These are phyloP conservation scores for Tipula unca DNA, from an alignment of 2,888 invertebrate species.

Conservation along the genomic window DNA sequence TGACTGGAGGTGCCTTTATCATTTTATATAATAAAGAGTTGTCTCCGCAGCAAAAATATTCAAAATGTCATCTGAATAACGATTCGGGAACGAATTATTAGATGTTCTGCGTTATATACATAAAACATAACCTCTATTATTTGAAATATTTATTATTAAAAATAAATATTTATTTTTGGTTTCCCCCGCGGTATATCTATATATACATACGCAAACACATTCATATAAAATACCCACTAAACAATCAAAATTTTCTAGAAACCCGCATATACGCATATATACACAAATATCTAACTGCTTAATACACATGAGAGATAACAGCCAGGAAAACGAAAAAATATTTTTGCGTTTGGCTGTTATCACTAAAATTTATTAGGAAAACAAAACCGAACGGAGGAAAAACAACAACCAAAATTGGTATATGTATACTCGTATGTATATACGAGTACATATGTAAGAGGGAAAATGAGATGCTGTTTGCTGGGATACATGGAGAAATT, in stretches of 20 bases:
- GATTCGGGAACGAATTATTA: too few species aligned
- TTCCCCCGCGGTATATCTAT: not conserved
- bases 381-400: not conserved
- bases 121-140: too few species aligned
- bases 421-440: too few species aligned
- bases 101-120: too few species aligned
- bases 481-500: not conserved
- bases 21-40: too few species aligned
- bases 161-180: not conserved
- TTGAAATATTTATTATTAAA: slow-evolving; percentile 9
- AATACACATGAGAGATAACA: not conserved
- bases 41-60: too few species aligned
- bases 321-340: not conserved
- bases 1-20: too few species aligned
- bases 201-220: not conserved
- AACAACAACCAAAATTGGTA: not conserved
- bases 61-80: too few species aligned
- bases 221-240: not conserved
- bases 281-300: not conserved
- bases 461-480: not conserved
- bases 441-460: too few species aligned
- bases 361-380: not conserved
- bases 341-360: not conserved
- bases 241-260: not conserved
- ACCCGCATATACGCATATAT: too few species aligned